Conservation (phyloP, 2,113 vertebrate species). For the Anthoscopus minutus region DNA sequence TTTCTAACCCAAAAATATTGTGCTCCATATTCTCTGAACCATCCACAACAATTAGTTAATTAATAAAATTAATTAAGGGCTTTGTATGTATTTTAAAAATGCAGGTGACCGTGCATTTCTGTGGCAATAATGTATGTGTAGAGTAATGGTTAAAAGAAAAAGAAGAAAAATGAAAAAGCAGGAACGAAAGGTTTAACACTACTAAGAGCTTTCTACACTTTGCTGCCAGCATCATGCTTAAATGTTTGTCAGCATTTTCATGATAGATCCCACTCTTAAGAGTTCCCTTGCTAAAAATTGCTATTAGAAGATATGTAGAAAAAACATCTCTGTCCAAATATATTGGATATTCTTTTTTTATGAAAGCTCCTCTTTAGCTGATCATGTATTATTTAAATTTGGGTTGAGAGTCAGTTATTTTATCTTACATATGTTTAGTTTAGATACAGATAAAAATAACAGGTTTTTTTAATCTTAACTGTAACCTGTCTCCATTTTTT, state of each 20-base stretch:
- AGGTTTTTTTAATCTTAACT: neutral
- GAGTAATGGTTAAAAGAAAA: neutral
- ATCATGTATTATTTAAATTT: neutral
- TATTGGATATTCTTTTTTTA: neutral
- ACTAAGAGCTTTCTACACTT: neutral
- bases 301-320: neutral
- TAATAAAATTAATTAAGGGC: neutral
- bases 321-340: neutral
- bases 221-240: neutral
- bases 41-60: neutral
- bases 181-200: neutral
- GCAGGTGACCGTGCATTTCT: neutral
- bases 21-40: neutral
- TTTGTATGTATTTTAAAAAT: neutral
- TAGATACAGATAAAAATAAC: neutral
- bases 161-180: neutral
- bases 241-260: neutral
- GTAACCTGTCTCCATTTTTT: neutral
- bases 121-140: neutral
- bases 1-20: neutral
- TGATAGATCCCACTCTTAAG: neutral
- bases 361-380: neutral
- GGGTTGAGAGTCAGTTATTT: neutral
- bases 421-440: neutral
- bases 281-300: neutral